Percentiles rank a stretch among this genome's conserved stretches.
Evolutionary conservation across 2,113 vertebrate genomes (phyloP).

Genomic region (Menura novaehollandiae): DNA sequence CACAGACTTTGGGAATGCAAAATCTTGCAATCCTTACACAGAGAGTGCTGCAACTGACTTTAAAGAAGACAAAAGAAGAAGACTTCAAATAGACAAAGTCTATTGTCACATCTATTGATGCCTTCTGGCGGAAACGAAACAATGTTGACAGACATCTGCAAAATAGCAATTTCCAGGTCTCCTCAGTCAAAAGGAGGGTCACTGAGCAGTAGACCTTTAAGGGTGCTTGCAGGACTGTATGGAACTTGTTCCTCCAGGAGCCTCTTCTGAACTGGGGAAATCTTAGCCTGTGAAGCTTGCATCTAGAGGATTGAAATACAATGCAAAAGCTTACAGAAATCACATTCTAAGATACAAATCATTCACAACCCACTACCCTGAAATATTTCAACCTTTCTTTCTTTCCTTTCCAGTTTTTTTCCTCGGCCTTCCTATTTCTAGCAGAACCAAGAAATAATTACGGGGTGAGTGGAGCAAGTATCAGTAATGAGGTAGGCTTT

Average conservation of each 20-base stretch:
- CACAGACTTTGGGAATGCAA: neutral
- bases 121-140: neutral
- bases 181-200: neutral
- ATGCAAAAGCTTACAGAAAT: neutral
- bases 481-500: constrained; percentile 15
- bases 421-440: neutral
- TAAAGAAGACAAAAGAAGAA: neutral
- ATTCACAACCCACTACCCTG: neutral
- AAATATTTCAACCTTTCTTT: neutral
- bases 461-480: neutral
- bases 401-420: neutral
- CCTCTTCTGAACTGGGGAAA: neutral
- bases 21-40: neutral
- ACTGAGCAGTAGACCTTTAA: neutral
- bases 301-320: neutral
- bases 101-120: neutral
- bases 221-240: neutral
- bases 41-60: neutral
- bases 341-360: neutral
- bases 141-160: neutral
- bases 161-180: neutral
- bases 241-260: neutral
- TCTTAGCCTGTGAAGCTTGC: neutral
- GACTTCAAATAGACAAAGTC: neutral
- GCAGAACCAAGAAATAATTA: neutral